Percentiles rank a stretch among this genome's conserved stretches.
Conservation (phyloP, 2,113 vertebrate genomes). For the Echinops telfairi region DNA sequence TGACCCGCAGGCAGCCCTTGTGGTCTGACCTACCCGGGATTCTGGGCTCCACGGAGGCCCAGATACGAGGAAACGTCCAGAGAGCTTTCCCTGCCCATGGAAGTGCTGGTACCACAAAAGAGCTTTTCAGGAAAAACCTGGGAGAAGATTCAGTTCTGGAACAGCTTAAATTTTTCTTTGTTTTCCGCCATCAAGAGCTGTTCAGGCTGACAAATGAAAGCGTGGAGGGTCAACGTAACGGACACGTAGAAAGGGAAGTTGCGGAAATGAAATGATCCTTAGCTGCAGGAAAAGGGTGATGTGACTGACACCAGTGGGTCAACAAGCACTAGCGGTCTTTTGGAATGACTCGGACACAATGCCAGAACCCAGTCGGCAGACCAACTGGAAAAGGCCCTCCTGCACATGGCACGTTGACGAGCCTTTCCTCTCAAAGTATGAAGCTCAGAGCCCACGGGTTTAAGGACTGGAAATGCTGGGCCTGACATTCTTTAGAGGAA, state of each 20-base stretch:
- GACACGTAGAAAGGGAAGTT: neutral
- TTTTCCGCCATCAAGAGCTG: constrained; percentile 9
- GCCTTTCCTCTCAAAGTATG: neutral
- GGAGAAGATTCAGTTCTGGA: neutral
- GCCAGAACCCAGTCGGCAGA: neutral
- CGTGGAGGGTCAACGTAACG: constrained; percentile 2
- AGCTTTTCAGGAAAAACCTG: neutral
- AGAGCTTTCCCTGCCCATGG: neutral
- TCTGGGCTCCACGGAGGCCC: neutral
- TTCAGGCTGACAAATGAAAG: constrained; percentile 54
- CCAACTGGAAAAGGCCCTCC: constrained; percentile 47
- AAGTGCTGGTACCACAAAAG: neutral
- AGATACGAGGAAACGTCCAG: neutral
- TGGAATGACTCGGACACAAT: constrained; percentile 42
- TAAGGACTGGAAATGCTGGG: neutral
- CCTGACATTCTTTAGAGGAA: neutral
- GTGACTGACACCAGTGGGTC: constrained; percentile 31
- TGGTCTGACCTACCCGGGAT: neutral
- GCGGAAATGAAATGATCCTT: constrained; percentile 23
- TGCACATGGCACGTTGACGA: neutral
- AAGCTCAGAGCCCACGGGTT: neutral
- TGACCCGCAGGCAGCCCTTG: fast-evolving
- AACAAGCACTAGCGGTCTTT: constrained; percentile 33
- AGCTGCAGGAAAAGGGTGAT: constrained; percentile 37
- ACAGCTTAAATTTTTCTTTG: neutral